These are phyloP conservation scores for Nomada flava DNA, from an alignment of 2,888 invertebrate genomes.

Conservation along the genomic window DNA sequence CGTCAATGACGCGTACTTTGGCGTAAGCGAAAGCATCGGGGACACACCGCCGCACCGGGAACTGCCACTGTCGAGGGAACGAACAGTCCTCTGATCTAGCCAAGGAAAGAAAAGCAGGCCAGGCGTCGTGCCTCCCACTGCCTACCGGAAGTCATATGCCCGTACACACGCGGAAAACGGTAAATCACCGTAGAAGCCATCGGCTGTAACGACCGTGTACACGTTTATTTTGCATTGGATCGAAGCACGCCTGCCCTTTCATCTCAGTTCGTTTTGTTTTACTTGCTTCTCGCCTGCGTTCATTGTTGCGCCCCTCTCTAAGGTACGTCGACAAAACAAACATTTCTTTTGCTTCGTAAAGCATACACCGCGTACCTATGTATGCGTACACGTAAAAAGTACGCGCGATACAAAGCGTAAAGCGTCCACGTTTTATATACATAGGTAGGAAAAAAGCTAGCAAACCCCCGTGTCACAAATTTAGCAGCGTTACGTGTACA, in stretches of 20 bases:
- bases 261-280: conserved; percentile 47
- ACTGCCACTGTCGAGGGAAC: conserved; percentile 54
- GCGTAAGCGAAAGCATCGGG: conserved; percentile 45
- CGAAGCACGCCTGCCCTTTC: conserved; percentile 32
- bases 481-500: too few species aligned
- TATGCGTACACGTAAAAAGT: too few species aligned
- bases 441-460: too few species aligned
- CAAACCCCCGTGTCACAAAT: too few species aligned
- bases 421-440: too few species aligned
- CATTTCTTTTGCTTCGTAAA: not conserved
- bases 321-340: conserved; percentile 43
- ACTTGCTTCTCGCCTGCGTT: conserved; percentile 41
- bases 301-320: conserved; percentile 45
- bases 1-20: conserved; percentile 67
- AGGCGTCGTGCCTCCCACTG: conserved; percentile 63
- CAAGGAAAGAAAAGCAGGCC: conserved; percentile 59
- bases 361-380: not conserved
- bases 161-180: conserved; percentile 83
- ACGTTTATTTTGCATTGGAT: conserved; percentile 56
- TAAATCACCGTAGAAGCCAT: conserved; percentile 72
- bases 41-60: conserved; percentile 33
- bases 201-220: conserved; percentile 45
- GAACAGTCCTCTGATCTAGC: conserved; percentile 39
- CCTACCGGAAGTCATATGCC: conserved; percentile 82
- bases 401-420: too few species aligned